Conservation (phyloP, 2,888 invertebrate species). For the Taenaris catops region DNA sequence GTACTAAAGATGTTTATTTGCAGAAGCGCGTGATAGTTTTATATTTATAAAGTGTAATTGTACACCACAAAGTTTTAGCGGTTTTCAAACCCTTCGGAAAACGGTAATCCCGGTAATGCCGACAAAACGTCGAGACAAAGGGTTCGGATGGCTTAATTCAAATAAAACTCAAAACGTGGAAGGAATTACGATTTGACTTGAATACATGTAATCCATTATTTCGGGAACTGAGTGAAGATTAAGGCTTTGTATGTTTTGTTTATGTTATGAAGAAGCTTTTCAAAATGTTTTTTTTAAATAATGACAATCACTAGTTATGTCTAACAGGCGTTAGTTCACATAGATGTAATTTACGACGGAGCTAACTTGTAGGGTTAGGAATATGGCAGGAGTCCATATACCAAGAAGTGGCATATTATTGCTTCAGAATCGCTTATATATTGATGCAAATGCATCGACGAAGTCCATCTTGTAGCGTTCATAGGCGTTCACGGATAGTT, state of each 20-base stretch:
- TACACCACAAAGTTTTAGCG: slow-evolving; percentile 26
- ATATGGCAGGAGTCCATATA: too few relatives aligned
- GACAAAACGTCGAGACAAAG: slow-evolving; percentile 58
- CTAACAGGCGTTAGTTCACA: background rate
- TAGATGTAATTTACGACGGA: too few relatives aligned
- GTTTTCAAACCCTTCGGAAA: slow-evolving; percentile 38
- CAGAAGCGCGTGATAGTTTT: slow-evolving; percentile 5
- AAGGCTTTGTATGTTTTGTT: slow-evolving; percentile 2
- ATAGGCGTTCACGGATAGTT: too few relatives aligned
- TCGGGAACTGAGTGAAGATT: slow-evolving; percentile 11
- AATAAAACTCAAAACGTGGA: slow-evolving; percentile 69
- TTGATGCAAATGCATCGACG: too few relatives aligned
- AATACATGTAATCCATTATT: slow-evolving; percentile 21
- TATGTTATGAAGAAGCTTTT: too few relatives aligned
- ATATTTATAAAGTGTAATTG: slow-evolving; percentile 33
- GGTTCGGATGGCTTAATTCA: slow-evolving; percentile 70
- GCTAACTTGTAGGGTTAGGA: too few relatives aligned
- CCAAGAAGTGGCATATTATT: too few relatives aligned
- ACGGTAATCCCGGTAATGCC: slow-evolving; percentile 58
- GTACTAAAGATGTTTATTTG: too few relatives aligned
- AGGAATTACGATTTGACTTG: slow-evolving; percentile 44
- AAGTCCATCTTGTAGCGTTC: too few relatives aligned
- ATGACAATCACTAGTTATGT: too few relatives aligned
- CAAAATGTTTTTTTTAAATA: too few relatives aligned
- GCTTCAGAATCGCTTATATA: too few relatives aligned